Percentiles rank a stretch among this genome's conserved stretches.
These are phyloP conservation scores for Araneus ventricosus DNA, from an alignment of 1,140 invertebrate species.

Conservation along the genomic window DNA sequence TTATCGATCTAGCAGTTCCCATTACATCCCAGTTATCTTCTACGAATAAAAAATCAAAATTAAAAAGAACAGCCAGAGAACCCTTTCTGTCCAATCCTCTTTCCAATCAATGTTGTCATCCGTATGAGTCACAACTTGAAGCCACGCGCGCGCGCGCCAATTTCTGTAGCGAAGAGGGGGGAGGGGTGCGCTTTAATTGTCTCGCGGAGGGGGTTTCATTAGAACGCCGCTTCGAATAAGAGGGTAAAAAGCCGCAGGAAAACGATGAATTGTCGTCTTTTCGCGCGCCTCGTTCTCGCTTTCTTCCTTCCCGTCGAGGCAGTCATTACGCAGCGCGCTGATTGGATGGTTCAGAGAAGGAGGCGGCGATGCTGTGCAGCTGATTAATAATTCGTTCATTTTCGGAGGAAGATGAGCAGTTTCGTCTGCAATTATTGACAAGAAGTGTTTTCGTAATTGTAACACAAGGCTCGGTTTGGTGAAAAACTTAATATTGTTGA, in stretches of 20 bases:
- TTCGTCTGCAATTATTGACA: not conserved
- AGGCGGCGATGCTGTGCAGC: constrained; percentile 9
- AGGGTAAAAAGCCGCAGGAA: not conserved
- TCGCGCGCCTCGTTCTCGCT: not conserved
- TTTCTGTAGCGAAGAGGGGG: not conserved
- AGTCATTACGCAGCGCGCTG: constrained; percentile 12
- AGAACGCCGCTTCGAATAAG: not conserved
- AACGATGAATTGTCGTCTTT: not conserved
- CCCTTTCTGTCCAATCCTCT: constrained; percentile 4
- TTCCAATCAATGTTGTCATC: constrained; percentile 62
- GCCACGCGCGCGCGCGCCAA: constrained; percentile 4
- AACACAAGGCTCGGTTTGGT: too few species aligned
- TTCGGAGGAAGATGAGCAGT: not conserved
- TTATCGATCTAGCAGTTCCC: not conserved
- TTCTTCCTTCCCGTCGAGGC: not conserved
- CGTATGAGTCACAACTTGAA: constrained; percentile 33
- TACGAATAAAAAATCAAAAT: not conserved
- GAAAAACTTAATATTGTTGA: too few species aligned
- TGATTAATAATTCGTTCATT: constrained; percentile 25
- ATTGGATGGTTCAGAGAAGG: not conserved
- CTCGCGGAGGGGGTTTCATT: constrained; percentile 27
- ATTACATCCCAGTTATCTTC: not conserved
- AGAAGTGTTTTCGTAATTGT: not conserved
- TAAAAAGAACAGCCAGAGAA: not conserved
- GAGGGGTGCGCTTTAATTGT: constrained; percentile 8